These are phyloP conservation scores for Pelodytes ibericus DNA, from an alignment of 2,797 vertebrate species.

Conservation along the genomic window DNA sequence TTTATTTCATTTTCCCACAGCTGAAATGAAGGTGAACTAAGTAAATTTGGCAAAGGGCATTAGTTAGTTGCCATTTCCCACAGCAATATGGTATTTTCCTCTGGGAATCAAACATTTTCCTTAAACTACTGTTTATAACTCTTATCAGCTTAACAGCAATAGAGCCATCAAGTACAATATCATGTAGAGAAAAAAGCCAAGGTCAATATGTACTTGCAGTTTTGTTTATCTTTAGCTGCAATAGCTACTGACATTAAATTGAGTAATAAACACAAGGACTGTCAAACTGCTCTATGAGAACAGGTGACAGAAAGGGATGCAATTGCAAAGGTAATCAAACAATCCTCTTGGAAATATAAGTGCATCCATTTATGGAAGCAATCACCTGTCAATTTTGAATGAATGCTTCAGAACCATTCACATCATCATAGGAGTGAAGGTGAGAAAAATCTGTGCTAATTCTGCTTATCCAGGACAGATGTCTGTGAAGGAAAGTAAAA, in stretches of 20 bases:
- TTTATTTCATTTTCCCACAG: slow-evolving; percentile 75
- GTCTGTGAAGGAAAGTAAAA: slow-evolving; percentile 44
- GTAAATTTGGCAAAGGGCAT: slow-evolving; percentile 65
- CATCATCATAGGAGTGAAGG: slow-evolving; percentile 57
- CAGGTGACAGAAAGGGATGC: slow-evolving; percentile 74
- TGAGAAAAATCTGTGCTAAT: slow-evolving; percentile 58
- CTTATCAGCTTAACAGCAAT: slow-evolving; percentile 84
- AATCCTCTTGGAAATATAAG: slow-evolving; percentile 72
- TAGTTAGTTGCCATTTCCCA: slow-evolving; percentile 81
- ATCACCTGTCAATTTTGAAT: slow-evolving; percentile 71
- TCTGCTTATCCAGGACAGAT: slow-evolving; percentile 57
- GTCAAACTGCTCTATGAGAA: slow-evolving; percentile 76
- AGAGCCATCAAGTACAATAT: slow-evolving; percentile 84
- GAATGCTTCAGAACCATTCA: slow-evolving; percentile 62
- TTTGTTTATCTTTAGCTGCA: slow-evolving; percentile 78
- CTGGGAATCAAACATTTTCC: slow-evolving; percentile 89
- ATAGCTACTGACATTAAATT: slow-evolving; percentile 77
- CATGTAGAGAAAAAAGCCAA: slow-evolving; percentile 78
- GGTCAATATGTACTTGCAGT: slow-evolving; percentile 82
- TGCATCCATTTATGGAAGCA: slow-evolving; percentile 69
- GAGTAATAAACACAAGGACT: slow-evolving; percentile 81
- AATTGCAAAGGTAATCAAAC: slow-evolving; percentile 79
- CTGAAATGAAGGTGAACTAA: slow-evolving; percentile 74
- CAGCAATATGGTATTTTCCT: slow-evolving; percentile 77
- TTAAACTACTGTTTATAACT: slow-evolving; percentile 81